Evolutionary conservation across 2,888 invertebrate genomes (phyloP).

Genomic region (Cinara cedri): DNA sequence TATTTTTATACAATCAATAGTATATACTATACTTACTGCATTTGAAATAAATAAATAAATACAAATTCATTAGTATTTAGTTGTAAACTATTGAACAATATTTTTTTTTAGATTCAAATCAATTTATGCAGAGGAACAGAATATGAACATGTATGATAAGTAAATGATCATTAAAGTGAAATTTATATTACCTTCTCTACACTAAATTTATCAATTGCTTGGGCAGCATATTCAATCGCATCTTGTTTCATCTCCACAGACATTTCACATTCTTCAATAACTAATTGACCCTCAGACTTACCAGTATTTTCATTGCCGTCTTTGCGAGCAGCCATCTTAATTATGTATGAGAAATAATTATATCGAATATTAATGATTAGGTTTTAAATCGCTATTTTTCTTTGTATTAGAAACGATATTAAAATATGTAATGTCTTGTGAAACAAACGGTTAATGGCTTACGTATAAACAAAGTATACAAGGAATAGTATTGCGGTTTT

Average conservation of each 20-base stretch:
- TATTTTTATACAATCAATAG: no score
- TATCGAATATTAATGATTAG: neutral
- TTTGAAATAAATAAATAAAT: neutral
- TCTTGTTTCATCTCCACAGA: constrained; percentile 99
- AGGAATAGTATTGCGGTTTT: constrained; percentile 17
- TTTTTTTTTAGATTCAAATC: neutral
- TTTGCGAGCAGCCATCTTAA: constrained; percentile 94
- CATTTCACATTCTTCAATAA: no score
- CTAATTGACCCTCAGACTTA: constrained; percentile 99
- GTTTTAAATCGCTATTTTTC: neutral
- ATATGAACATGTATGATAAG: neutral
- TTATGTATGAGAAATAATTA: constrained; percentile 9
- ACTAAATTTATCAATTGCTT: constrained; percentile 97
- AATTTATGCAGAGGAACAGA: neutral
- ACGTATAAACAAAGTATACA: constrained; percentile 20
- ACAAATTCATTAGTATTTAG: neutral
- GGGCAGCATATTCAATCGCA: constrained; percentile 98
- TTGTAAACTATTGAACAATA: neutral
- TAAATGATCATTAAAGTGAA: no score
- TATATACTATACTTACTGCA: no score
- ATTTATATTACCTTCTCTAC: constrained; percentile 83
- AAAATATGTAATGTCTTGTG: neutral
- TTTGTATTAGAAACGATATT: neutral
- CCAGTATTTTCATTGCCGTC: constrained; percentile 99
- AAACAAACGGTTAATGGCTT: neutral